phyloP scores from a whole-genome alignment of 2,888 invertebrate genomes.

The Acanthosepion lycidas region DNA sequence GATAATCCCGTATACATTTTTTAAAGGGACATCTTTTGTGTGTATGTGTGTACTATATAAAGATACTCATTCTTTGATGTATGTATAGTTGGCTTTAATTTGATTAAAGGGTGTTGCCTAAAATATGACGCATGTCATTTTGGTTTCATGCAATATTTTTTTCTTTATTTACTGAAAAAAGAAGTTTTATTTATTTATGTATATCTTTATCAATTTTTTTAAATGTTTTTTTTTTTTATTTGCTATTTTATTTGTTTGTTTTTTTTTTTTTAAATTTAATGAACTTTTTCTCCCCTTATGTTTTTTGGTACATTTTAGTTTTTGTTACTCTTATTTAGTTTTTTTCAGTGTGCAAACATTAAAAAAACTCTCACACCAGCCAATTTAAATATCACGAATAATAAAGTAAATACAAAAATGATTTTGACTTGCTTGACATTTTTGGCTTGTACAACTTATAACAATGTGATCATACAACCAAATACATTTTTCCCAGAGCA shows the following conservation, averaged over 20 bases:
- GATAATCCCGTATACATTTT: too few species aligned
- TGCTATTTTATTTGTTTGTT: neutral
- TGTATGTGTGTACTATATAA: too few species aligned
- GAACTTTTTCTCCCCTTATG: neutral
- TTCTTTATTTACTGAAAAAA: neutral
- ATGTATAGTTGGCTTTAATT: neutral
- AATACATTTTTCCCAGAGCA: neutral
- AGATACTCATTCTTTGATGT: too few species aligned
- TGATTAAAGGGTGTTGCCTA: constrained; percentile 33
- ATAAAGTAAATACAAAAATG: neutral
- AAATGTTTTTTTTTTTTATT: neutral
- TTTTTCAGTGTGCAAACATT: neutral
- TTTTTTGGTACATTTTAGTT: neutral
- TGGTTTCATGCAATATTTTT: neutral
- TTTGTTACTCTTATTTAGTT: neutral
- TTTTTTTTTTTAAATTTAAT: neutral
- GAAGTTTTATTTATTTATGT: neutral
- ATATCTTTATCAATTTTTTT: neutral
- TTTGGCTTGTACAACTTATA: neutral
- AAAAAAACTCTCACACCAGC: neutral
- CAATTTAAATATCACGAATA: neutral
- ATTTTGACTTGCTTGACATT: neutral
- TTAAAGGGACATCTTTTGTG: too few species aligned
- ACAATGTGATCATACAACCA: neutral
- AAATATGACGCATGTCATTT: neutral